These are phyloP conservation scores for Phengaris alcon DNA, from an alignment of 2,888 invertebrate species.

Conservation along the genomic window DNA sequence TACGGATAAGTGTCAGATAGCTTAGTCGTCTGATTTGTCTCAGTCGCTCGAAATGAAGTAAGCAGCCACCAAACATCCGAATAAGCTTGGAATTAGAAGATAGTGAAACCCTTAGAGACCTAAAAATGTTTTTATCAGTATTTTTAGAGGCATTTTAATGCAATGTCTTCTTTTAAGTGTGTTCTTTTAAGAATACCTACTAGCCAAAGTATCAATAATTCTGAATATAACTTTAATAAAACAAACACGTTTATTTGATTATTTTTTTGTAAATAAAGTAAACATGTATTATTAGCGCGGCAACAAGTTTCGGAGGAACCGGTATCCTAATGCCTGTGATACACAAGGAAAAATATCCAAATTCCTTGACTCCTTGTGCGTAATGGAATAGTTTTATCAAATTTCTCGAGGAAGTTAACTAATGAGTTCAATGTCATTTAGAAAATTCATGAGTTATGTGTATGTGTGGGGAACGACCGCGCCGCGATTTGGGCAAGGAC, in stretches of 20 bases:
- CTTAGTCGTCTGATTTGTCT: no score
- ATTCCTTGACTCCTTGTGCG: neutral
- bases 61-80: no score
- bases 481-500: no score
- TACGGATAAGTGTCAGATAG: no score
- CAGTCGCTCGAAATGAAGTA: no score
- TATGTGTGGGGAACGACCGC: no score
- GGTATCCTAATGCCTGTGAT: neutral
- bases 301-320: neutral
- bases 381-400: neutral
- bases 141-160: no score
- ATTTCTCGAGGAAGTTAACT: neutral
- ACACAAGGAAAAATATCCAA: conserved; percentile 24
- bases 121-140: no score
- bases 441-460: neutral
- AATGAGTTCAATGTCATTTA: conserved; percentile 16
- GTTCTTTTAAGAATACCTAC: neutral
- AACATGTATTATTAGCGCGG: neutral
- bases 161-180: no score
- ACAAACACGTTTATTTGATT: neutral
- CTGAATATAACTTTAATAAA: neutral
- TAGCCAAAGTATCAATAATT: neutral
- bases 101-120: no score
- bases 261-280: neutral
- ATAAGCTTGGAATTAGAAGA: no score